Conservation (phyloP, 2,888 invertebrate genomes). For the Mesorhabditis belari region DNA sequence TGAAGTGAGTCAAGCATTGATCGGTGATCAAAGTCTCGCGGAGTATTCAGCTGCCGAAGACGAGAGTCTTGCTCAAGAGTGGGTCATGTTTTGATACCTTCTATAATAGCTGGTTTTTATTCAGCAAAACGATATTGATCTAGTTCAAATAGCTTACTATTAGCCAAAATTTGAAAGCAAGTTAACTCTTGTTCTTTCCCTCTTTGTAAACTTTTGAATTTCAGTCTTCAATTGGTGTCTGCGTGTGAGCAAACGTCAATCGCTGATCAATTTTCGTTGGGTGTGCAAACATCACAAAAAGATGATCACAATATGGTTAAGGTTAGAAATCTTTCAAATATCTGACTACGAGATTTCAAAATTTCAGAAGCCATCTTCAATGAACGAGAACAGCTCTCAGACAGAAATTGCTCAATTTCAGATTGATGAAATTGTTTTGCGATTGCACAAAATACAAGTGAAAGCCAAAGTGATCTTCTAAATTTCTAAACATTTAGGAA, state of each 20-base stretch:
- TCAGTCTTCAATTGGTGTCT: background rate
- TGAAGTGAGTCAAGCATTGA: too few species aligned
- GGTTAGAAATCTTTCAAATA: background rate
- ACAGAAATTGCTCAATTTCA: constrained; percentile 47
- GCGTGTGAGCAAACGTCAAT: background rate
- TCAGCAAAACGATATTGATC: too few species aligned
- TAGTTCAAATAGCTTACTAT: too few species aligned
- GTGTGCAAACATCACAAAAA: background rate
- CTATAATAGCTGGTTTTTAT: too few species aligned
- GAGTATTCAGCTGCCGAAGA: too few species aligned
- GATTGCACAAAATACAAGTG: constrained; percentile 28
- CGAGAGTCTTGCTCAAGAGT: too few species aligned
- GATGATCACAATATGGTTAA: background rate
- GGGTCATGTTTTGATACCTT: too few species aligned
- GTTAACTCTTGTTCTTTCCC: too few species aligned
- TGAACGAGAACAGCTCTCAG: constrained; percentile 19
- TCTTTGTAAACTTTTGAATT: too few species aligned
- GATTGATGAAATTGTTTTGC: constrained; percentile 39
- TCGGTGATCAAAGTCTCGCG: too few species aligned
- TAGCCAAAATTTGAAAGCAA: too few species aligned
- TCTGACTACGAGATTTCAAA: background rate
- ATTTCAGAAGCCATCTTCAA: background rate
- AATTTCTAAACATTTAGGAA: background rate
- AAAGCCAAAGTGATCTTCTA: background rate
- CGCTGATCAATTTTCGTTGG: background rate